Conservation (phyloP, 2,888 invertebrate species). For the Tholera decimalis region DNA sequence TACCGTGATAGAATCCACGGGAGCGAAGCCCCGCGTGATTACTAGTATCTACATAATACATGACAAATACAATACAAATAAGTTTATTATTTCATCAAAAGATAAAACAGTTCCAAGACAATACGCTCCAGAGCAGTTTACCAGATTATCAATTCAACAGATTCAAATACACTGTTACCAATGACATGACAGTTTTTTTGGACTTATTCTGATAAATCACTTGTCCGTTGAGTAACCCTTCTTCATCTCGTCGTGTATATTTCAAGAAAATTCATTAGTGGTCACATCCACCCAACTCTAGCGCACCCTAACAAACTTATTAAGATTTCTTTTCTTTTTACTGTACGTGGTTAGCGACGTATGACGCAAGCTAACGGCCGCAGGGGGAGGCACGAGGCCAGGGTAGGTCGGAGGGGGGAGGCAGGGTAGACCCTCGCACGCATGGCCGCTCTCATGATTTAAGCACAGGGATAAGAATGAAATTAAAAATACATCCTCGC, state of each 20-base stretch:
- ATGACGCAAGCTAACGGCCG: constrained; percentile 90
- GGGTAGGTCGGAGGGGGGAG: constrained; percentile 67
- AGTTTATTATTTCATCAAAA: too few relatives aligned
- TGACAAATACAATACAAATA: too few relatives aligned
- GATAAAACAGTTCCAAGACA: too few relatives aligned
- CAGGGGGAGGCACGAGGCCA: constrained; percentile 70
- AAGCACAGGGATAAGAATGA: constrained; percentile 91
- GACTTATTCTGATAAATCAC: neutral
- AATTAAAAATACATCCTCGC: constrained; percentile 91
- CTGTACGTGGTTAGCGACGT: constrained; percentile 91
- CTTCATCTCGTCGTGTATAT: neutral
- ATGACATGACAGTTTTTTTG: too few relatives aligned
- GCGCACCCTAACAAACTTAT: constrained; percentile 91
- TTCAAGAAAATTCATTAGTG: constrained; percentile 41
- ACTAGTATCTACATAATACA: too few relatives aligned
- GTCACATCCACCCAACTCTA: constrained; percentile 77
- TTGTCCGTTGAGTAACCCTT: neutral
- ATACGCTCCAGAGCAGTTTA: too few relatives aligned
- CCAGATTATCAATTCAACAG: too few relatives aligned
- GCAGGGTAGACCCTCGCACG: constrained; percentile 84
- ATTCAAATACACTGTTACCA: too few relatives aligned
- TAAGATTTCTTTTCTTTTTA: constrained; percentile 92
- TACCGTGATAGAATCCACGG: too few relatives aligned
- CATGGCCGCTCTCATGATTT: constrained; percentile 92
- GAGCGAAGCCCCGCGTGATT: too few relatives aligned